phyloP scores from a whole-genome alignment of 2,113 vertebrate genomes.

The Muscicapa adusta region DNA sequence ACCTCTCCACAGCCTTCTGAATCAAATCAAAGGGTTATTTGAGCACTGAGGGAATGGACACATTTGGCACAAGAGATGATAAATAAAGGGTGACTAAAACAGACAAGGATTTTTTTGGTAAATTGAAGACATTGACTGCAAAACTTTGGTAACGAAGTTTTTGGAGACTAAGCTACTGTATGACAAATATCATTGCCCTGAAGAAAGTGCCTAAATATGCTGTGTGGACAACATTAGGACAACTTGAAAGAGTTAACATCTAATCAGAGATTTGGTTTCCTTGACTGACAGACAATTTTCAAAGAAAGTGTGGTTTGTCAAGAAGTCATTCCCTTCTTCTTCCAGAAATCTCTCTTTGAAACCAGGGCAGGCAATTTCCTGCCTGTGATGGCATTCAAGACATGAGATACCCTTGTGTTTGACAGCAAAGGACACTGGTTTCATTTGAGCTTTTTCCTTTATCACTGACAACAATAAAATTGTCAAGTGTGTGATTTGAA shows the following conservation, averaged over 20 bases:
- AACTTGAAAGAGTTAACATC: conserved; percentile 50
- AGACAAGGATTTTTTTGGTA: neutral
- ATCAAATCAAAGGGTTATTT: neutral
- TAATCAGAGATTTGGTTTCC: conserved; percentile 53
- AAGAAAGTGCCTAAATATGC: neutral
- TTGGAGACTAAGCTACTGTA: neutral
- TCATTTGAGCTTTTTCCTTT: conserved; percentile 64
- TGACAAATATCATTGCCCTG: neutral
- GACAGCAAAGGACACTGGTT: conserved; percentile 72
- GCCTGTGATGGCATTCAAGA: conserved; percentile 57
- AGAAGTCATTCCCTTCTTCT: conserved; percentile 59
- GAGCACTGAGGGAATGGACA: neutral
- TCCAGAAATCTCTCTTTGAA: conserved; percentile 65
- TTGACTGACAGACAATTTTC: conserved; percentile 72
- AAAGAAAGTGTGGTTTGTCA: conserved; percentile 61
- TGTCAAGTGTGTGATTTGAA: conserved; percentile 72
- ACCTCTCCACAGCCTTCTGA: neutral
- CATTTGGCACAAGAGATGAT: neutral
- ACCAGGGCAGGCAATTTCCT: conserved; percentile 70
- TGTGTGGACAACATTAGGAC: neutral
- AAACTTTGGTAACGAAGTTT: neutral
- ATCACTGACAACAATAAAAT: conserved; percentile 73
- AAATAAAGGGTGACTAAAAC: neutral
- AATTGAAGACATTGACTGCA: neutral
- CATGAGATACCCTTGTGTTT: conserved; percentile 72